phyloP scores from a whole-genome alignment of 1,140 invertebrate species.

The Drosophila nigromelanica region DNA sequence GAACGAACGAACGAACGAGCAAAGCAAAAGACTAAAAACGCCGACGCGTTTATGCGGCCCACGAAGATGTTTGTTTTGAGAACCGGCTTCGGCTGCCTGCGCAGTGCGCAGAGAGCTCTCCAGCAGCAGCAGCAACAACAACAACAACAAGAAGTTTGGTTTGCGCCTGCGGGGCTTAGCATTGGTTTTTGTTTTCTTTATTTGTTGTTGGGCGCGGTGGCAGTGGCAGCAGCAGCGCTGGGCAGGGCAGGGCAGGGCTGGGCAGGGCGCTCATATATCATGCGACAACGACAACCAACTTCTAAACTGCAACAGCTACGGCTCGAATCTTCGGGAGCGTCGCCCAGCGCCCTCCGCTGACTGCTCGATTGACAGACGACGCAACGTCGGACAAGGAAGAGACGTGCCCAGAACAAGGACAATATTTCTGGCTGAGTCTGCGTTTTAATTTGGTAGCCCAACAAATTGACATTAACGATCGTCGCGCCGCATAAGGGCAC shows the following conservation, averaged over 20 bases:
- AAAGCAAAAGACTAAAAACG: constrained; percentile 38
- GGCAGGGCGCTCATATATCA: constrained; percentile 78
- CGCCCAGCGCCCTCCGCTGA: constrained; percentile 15
- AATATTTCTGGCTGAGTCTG: constrained; percentile 41
- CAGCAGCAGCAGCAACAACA: constrained; percentile 1
- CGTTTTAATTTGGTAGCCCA: constrained; percentile 72
- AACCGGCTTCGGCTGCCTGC: constrained; percentile 64
- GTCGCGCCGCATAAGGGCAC: constrained; percentile 60
- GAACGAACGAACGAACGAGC: constrained; percentile 21
- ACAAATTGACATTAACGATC: constrained; percentile 72
- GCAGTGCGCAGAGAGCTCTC: constrained; percentile 34
- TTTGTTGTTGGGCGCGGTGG: constrained; percentile 39
- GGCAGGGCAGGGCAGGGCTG: constrained; percentile 58
- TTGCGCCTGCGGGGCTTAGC: constrained; percentile 46
- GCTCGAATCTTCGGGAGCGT: constrained; percentile 55
- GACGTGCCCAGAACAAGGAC: constrained; percentile 47
- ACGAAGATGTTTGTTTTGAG: constrained; percentile 60
- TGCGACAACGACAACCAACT: constrained; percentile 63
- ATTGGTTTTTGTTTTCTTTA: constrained; percentile 26
- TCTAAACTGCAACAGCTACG: constrained; percentile 11
- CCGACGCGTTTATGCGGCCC: constrained; percentile 46
- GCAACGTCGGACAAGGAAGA: constrained; percentile 27
- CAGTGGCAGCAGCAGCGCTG: constrained; percentile 61
- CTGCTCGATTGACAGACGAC: constrained; percentile 39
- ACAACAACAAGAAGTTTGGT: constrained; percentile 18